Conservation (phyloP, 2,113 vertebrate species). For the Deroptyus accipitrinus region DNA sequence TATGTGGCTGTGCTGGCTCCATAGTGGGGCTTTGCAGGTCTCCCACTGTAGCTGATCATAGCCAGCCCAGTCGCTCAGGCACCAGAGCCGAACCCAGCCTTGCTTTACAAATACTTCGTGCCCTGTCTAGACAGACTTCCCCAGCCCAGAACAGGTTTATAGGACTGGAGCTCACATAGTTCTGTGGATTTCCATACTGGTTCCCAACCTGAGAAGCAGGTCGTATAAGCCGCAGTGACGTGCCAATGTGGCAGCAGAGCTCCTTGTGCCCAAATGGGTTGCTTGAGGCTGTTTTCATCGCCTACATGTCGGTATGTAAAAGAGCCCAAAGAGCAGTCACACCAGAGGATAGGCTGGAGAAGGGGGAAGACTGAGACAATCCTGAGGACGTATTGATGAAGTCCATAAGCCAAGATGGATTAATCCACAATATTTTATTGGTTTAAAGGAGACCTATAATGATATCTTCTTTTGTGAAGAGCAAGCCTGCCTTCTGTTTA, state of each 20-base stretch:
- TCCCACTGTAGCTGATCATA: fast-evolving
- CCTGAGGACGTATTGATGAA: background rate
- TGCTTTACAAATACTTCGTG: background rate
- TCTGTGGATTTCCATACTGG: slow-evolving; percentile 49
- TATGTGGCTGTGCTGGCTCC: background rate
- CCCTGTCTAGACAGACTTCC: slow-evolving; percentile 43
- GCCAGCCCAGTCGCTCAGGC: background rate
- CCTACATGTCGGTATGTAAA: background rate
- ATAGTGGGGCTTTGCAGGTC: background rate
- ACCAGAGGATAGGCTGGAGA: background rate
- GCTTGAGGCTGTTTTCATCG: background rate
- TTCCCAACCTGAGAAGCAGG: slow-evolving; percentile 62
- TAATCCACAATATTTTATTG: background rate
- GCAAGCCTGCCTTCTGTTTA: slow-evolving; percentile 21
- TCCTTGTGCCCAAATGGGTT: background rate
- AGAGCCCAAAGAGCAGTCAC: background rate
- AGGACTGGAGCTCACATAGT: background rate
- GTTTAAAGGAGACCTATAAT: background rate
- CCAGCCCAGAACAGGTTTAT: background rate
- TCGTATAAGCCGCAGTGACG: background rate
- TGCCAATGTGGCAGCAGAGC: background rate
- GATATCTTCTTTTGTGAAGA: background rate
- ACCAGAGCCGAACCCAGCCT: background rate
- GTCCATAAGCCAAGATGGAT: background rate
- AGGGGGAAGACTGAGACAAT: background rate